Percentiles rank a stretch among this genome's conserved stretches.
Evolutionary conservation across 1,140 invertebrate genomes (phyloP).

Genomic region (Asbolus verrucosus): DNA sequence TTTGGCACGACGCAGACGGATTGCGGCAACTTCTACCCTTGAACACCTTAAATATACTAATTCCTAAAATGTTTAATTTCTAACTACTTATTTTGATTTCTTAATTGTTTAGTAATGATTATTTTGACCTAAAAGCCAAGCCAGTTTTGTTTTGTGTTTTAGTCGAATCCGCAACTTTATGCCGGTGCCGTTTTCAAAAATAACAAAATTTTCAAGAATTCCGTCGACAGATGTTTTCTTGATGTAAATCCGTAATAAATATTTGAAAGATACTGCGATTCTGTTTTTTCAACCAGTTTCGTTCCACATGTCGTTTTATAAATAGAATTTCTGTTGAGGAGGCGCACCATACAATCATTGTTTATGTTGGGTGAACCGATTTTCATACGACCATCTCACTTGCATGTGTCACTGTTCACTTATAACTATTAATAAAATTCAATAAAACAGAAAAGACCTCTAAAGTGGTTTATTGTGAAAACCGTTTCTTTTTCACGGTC

Average conservation of each 20-base stretch:
- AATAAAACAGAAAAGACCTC: no score
- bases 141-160: no score
- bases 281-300: not conserved
- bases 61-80: no score
- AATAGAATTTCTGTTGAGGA: not conserved
- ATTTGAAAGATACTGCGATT: not conserved
- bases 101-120: no score
- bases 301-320: not conserved
- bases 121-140: no score
- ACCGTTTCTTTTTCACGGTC: no score
- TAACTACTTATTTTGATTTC: no score
- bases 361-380: conserved; percentile 1
- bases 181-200: not conserved
- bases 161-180: no score
- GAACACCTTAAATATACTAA: no score
- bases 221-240: not conserved
- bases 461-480: no score
- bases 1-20: no score
- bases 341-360: conserved; percentile 5
- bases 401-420: not conserved
- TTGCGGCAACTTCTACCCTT: no score
- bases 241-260: not conserved
- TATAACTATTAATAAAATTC: conserved; percentile 2
- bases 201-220: not conserved
- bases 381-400: not conserved